A percentile compares a stretch with the other conserved stretches of the same genome.
phyloP scores from a whole-genome alignment of 2,888 invertebrate species.

The Sarcophaga carnaria region DNA sequence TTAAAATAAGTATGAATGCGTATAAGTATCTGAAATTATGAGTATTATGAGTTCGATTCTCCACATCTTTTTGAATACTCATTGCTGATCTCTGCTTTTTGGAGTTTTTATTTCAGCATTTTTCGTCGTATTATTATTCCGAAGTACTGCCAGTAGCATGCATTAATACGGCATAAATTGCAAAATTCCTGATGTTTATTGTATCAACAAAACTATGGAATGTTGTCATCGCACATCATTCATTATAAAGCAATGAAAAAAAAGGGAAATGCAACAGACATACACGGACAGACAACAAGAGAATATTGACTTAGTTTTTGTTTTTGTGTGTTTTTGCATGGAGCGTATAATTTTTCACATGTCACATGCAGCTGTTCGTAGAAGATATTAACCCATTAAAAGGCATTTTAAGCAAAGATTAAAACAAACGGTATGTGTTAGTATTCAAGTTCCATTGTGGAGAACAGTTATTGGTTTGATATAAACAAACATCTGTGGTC shows the following conservation, averaged over 20 bases:
- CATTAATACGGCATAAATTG: neutral
- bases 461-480: no score
- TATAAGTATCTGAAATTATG: no score
- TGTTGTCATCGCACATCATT: constrained; percentile 25
- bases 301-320: neutral
- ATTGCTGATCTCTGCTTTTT: no score
- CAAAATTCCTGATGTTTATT: neutral
- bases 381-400: neutral
- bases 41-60: no score
- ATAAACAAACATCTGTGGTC: no score
- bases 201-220: constrained; percentile 3
- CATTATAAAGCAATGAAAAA: neutral
- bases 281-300: neutral
- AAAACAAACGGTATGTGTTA: no score
- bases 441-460: no score
- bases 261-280: neutral
- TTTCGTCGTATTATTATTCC: neutral
- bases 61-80: no score
- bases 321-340: neutral
- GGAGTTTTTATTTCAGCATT: no score
- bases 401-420: no score
- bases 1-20: no score
- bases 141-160: neutral
- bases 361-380: neutral
- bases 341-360: neutral